phyloP scores from a whole-genome alignment of 2,797 vertebrate species.

The Ceryle rudis region DNA sequence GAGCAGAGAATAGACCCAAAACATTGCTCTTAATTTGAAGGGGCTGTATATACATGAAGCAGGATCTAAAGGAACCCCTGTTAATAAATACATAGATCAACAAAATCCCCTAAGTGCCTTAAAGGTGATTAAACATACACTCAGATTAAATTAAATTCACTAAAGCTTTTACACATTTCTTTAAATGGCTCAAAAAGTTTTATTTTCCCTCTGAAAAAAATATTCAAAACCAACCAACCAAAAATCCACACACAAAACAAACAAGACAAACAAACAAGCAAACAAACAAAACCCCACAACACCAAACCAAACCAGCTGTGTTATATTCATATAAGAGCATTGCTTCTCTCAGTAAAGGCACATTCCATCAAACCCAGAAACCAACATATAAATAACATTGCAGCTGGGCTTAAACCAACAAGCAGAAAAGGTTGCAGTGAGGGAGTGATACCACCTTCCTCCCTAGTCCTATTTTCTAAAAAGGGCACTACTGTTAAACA shows the following conservation, averaged over 20 bases:
- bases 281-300: not conserved
- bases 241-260: not conserved
- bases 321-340: not conserved
- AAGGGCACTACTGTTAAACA: not conserved
- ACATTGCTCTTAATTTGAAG: not conserved
- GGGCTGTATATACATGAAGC: not conserved
- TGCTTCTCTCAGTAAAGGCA: constrained; percentile 42
- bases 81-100: constrained; percentile 39
- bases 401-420: constrained; percentile 38
- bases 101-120: constrained; percentile 51
- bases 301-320: not conserved
- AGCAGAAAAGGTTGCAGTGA: not conserved
- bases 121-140: constrained; percentile 46
- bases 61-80: constrained; percentile 16
- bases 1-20: not conserved
- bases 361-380: constrained; percentile 55
- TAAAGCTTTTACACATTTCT: constrained; percentile 32
- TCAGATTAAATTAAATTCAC: constrained; percentile 45
- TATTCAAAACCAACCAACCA: not conserved
- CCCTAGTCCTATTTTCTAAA: not conserved
- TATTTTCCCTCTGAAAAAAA: constrained; percentile 35
- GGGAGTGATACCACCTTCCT: not conserved
- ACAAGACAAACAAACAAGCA: not conserved
- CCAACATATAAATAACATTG: constrained; percentile 17
- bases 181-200: not conserved